Evolutionary conservation across 2,888 invertebrate species (phyloP), one percentile per base, ranked within the genome.

Genomic region (Himalopsyche kuldschensis): DNA sequence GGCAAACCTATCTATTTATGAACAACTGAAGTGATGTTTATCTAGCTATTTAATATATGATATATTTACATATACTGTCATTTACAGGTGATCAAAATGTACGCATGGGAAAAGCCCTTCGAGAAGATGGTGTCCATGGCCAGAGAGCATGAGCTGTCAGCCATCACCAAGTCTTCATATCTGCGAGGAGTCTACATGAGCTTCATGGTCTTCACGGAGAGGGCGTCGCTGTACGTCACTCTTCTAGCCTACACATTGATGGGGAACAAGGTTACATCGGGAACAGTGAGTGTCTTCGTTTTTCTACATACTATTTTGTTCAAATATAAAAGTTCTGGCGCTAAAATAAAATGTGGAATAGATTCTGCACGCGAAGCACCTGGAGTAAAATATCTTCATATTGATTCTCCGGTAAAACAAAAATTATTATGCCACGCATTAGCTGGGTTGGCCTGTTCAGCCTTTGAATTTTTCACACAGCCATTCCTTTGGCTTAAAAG

Each of bases 41-140:
- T 4, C 15, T 15, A 15, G 41, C 15, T 41, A 15, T 41, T 15
- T 41, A n/a, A n/a, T 32, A 6, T 2, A 32, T 32, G 32, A 32
- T 32, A 32, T 6, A 32, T 15, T 69, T 6, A 17, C 17, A 32
- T 5, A 15, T 41, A 3, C 41, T 41, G 6, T 41, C 3, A 55
- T 20, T 83, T 93, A 88, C 91, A 96, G 92, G 97, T 98, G 2
- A 97, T 98, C 86, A 98, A 98, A 92, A 98, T 98, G 97, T 98
- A 98, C 89, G 96, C 97, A 3, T 98, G 98, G 96, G 98, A 98
- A 89, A 95, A 95, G 87, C 96, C 97, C 0, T 98, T 98, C 88
- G 95, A 96, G 84, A 93, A 95, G 86, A 93, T 97, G n/a, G 95
- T 98, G 3, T 94, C 94, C 10, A 89, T 93, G 79, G 95, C 96